Percentiles rank a stretch among this genome's conserved stretches.
Conservation (phyloP, 2,797 vertebrate genomes). For the Muscicapa striata region DNA sequence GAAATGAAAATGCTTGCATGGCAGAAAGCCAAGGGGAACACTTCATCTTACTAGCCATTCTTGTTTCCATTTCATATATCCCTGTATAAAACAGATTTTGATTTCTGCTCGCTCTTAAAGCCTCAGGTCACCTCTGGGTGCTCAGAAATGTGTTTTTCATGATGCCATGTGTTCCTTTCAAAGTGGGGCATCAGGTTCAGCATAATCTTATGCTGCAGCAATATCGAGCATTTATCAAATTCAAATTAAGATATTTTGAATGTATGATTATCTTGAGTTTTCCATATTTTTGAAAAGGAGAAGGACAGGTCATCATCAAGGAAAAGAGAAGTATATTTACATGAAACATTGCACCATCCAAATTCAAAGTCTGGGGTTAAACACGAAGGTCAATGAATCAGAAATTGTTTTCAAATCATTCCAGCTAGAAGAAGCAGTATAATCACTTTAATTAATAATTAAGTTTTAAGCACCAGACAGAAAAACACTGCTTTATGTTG, state of each 20-base stretch:
- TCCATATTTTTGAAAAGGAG: not conserved
- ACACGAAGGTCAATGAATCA: not conserved
- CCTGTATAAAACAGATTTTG: not conserved
- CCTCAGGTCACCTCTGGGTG: not conserved
- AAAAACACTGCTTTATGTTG: not conserved
- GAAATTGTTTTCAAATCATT: slow-evolving; percentile 9
- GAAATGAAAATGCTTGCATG: not conserved
- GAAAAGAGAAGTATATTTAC: not conserved
- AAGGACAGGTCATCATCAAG: not conserved
- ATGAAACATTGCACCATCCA: not conserved
- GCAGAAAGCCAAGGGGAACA: not conserved
- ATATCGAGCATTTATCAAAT: not conserved
- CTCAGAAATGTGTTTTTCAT: not conserved
- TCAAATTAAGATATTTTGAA: not conserved
- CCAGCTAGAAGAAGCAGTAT: not conserved
- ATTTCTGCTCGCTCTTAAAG: not conserved
- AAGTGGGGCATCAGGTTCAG: not conserved
- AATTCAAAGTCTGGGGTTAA: not conserved
- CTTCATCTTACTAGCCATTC: not conserved
- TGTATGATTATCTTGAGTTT: not conserved
- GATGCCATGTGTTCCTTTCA: not conserved
- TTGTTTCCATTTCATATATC: not conserved
- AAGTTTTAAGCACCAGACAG: not conserved
- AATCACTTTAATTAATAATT: not conserved
- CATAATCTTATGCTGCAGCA: not conserved